Conservation (phyloP, 1,140 invertebrate species). For the Condylostylus longicornis region DNA sequence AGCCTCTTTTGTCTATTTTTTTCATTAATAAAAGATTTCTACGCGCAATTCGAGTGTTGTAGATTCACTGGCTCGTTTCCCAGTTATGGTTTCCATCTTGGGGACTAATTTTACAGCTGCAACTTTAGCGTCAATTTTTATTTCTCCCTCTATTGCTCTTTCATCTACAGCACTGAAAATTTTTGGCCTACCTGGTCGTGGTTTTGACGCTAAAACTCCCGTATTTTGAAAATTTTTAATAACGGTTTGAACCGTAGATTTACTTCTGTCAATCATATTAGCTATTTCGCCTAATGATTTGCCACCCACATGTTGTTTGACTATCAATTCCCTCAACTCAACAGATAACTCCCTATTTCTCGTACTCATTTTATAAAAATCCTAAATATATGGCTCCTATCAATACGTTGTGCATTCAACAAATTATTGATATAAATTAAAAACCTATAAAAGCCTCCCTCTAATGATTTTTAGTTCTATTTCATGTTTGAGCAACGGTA, state of each 20-base stretch:
- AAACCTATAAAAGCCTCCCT: too few relatives aligned
- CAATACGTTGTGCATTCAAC: too few relatives aligned
- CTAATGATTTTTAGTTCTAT: too few relatives aligned
- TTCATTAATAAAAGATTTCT: conserved; percentile 5
- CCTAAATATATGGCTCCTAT: too few relatives aligned
- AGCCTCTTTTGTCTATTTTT: conserved; percentile 4
- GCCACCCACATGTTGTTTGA: neutral
- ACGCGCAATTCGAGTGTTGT: too few relatives aligned
- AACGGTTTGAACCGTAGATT: conserved; percentile 1
- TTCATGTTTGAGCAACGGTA: too few relatives aligned
- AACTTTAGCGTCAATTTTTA: neutral
- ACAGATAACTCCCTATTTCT: neutral
- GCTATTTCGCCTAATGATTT: neutral
- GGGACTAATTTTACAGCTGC: neutral
- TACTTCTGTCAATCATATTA: neutral
- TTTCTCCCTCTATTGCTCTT: neutral
- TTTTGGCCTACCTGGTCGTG: conserved; percentile 1
- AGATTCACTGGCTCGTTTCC: too few relatives aligned
- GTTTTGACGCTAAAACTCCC: neutral
- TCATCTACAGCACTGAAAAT: neutral
- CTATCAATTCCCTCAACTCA: neutral
- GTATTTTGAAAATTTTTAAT: neutral
- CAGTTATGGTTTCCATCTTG: too few relatives aligned
- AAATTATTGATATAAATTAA: too few relatives aligned
- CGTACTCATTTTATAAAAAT: too few relatives aligned